Evolutionary conservation across 2,113 vertebrate genomes (phyloP), one percentile per base, ranked within the genome.

Genomic region (Bufo gargarizans): DNA sequence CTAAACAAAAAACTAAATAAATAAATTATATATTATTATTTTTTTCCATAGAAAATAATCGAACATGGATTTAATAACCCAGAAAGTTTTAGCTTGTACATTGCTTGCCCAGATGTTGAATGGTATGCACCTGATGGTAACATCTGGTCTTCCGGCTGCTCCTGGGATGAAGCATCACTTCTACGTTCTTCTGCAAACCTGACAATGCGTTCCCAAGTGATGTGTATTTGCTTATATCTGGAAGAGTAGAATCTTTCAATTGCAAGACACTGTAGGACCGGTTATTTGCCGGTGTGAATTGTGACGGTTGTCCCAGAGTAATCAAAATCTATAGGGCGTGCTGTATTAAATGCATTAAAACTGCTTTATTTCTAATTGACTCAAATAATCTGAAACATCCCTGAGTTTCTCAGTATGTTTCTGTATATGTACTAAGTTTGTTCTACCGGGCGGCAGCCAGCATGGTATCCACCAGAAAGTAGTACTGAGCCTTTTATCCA

Each of bases 121-220:
- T 65, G n/a, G 5, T 16, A 33, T 13, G 76, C 85, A 86, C 76
- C 76, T 86, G 76, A 69, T 80, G 6, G 16, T 16, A 58, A 63
- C 85, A 79, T 80, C 85, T 86, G 85, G n/a, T 49, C 11, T 43
- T 4, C 49, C 61, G 65, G 76, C 84, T 86, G 71, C 71, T 86
- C 71, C 63, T 13, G 56, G 71, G 67, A 77, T 45, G 45, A 61
- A 43, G n/a, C 14, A 33, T 77, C 56, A 22, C 11, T 6, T 86
- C 49, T 45, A 61, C 63, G n/a, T 53, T 19, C 3, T 67, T 14
- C 61, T 8, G 9, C 8, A 13, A 67, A 50, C 45, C 19, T 33
- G 45, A 50, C 81, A 50, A 58, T 58, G 6, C 12, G 0, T 82
- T 47, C 47, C 81, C 19, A 67, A 67, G 59, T 47, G 47, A 47